Base-by-base conservation (phyloP, 2,797 vertebrate genomes). In the Alca torda region DNA sequence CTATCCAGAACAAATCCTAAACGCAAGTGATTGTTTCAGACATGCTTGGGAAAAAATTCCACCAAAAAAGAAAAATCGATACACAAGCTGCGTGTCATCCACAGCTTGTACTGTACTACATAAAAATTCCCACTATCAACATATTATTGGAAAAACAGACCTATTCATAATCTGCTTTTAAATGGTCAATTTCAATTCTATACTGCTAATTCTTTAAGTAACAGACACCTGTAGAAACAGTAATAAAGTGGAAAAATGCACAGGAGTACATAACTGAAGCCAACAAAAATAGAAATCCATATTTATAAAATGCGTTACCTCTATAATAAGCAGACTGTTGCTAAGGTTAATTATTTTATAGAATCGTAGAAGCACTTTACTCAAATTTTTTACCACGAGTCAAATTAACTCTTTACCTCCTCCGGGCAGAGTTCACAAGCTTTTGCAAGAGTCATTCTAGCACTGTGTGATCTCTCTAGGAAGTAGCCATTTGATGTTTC, bases 401-500 rank as follows among this genome's bases (percentile, higher is more conserved):
- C 70, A 94, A 93, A 81, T 83, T 3, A 67, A 78, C 84, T 96
- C 93, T 89, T 98, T 99, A 99, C 99, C 99, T 99, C 99, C 96
- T 99, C 99, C 20, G 99, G 99, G 98, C 99, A 99, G 93, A 99
- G 99, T 96, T 99, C 99, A 98, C 99, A 99, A 98, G 99, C 99
- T 98, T 99, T 99, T 98, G 99, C 99, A 97, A 99, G 99, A 80
- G 99, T 99, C 99, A 99, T 99, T 95, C 99, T 99, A 84, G 99
- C 99, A 96, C 99, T 99, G 98, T 99, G 99, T 13, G 99, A 99
- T 93, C 99, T 99, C 98, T 99, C 99, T 97, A 99, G 98, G 98
- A 99, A 99, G 97, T 99, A 99, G 96, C 99, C 99, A 84, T 99
- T 99, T 96, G 99, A 99, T 77, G 99, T 99, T 98, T 99, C 99